Base-by-base conservation (phyloP, 2,113 vertebrate species). In the Nyctibius bracteatus region DNA sequence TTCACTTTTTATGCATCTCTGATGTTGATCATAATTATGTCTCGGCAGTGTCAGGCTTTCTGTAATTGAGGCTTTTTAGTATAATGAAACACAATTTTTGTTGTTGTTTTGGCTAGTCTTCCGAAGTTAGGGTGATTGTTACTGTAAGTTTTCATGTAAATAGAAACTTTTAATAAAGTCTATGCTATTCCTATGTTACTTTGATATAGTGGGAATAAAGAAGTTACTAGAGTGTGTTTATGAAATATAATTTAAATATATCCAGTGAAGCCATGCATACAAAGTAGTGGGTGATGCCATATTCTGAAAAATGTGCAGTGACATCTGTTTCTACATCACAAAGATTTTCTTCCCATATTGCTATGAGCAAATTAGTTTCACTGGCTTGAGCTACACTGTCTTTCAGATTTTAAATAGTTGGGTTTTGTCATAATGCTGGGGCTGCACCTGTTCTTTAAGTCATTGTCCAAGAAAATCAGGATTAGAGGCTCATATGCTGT, bases 291-390 rank as follows among this genome's bases (percentile, higher is more conserved):
- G 25, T 94, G 92, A 78, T 72, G 63, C 81, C 51, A 46, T 58
- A 10, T 80, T 70, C 54, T 94, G 89, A 95, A 94, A 95, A 96
- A 92, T 80, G 23, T 87, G 33, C 35, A 81, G 80, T 90, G 97
- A 80, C 71, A 88, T 97, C 67, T 96, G 80, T 92, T 97, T 93
- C 67, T 87, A 58, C 35, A 54, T 88, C n/a, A 65, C 77, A 68
- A 80, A 83, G 54, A 58, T 67, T 94, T 82, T 96, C 55, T 88
- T 86, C 61, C 57, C 4, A 2, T 91, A 20, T 67, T 90, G 74
- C 86, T 46, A 12, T 52, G 41, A 94, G 80, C 59, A 47, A 70
- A 57, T 77, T 94, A 84, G 31, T 96, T 92, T 94, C 28, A 6
- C 35, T 81, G 86, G 27, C 66, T 87, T 61, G 66, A 95, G 58